These are phyloP conservation scores for Calliphora vicina DNA, from an alignment of 1,140 invertebrate genomes.

Conservation along the genomic window DNA sequence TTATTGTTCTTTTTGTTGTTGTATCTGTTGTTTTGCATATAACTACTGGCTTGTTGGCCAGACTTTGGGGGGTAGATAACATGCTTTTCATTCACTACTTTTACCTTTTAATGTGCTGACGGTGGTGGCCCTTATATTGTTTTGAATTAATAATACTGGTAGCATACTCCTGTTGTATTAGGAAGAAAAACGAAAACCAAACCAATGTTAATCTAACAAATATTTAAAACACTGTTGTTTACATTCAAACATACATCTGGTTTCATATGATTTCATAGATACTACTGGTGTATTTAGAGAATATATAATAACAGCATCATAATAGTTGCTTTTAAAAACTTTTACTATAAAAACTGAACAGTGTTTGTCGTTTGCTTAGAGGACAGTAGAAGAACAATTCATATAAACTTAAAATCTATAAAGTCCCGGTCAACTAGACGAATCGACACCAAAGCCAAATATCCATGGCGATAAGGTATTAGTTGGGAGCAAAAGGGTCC, in stretches of 20 bases:
- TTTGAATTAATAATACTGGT: background rate
- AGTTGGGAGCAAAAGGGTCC: too few relatives aligned
- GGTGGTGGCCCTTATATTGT: background rate
- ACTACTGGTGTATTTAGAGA: background rate
- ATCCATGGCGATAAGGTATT: too few relatives aligned
- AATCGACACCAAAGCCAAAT: too few relatives aligned
- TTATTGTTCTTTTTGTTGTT: background rate
- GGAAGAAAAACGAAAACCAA: background rate
- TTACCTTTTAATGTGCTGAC: background rate
- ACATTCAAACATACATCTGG: background rate
- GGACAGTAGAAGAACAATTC: background rate
- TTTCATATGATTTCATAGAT: background rate
- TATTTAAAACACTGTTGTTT: background rate
- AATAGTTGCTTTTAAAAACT: background rate
- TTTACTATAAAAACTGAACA: background rate
- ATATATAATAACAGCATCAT: background rate
- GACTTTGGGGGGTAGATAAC: background rate
- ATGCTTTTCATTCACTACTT: background rate
- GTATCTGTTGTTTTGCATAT: background rate
- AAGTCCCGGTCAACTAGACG: too few relatives aligned
- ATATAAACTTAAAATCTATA: too few relatives aligned
- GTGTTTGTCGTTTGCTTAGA: background rate
- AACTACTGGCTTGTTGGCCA: background rate
- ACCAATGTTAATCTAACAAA: background rate
- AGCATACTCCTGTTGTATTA: background rate